A percentile compares a stretch with the other conserved stretches of the same genome.
Evolutionary conservation across 1,140 invertebrate species (phyloP).

Genomic region (Stenopsyche tienmushanensis): DNA sequence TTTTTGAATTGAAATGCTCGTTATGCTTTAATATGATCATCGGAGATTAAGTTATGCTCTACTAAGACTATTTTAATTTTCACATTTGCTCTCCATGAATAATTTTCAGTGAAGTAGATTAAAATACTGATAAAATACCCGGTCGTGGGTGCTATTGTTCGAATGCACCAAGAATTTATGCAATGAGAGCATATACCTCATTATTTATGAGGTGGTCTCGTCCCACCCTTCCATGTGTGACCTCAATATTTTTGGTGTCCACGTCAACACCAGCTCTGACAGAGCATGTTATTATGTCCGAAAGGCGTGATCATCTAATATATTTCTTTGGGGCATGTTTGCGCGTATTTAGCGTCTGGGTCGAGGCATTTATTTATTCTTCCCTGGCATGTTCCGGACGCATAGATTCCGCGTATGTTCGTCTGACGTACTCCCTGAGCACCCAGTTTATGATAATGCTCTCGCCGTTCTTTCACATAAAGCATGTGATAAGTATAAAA

Average conservation of each 20-base stretch:
- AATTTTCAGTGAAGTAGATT: too few relatives aligned
- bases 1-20: too few relatives aligned
- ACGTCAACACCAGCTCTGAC: background rate
- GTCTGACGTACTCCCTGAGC: conserved; percentile 16
- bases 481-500: conserved; percentile 40
- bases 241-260: conserved; percentile 12
- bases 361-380: conserved; percentile 25
- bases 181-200: too few relatives aligned
- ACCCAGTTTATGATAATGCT: conserved; percentile 33
- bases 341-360: conserved; percentile 10
- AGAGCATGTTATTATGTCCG: conserved; percentile 1
- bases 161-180: background rate
- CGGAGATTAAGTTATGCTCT: too few relatives aligned
- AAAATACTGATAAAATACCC: background rate
- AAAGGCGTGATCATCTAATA: conserved; percentile 25
- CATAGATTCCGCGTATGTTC: too few relatives aligned
- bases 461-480: conserved; percentile 30
- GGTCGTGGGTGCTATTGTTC: background rate
- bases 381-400: too few relatives aligned
- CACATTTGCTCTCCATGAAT: too few relatives aligned
- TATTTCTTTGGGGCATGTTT: conserved; percentile 5
- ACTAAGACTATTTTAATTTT: too few relatives aligned
- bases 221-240: background rate
- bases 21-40: too few relatives aligned
- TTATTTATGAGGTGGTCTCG: too few relatives aligned